Conservation (phyloP, 2,797 vertebrate genomes). For the Sandelia bainsii region DNA sequence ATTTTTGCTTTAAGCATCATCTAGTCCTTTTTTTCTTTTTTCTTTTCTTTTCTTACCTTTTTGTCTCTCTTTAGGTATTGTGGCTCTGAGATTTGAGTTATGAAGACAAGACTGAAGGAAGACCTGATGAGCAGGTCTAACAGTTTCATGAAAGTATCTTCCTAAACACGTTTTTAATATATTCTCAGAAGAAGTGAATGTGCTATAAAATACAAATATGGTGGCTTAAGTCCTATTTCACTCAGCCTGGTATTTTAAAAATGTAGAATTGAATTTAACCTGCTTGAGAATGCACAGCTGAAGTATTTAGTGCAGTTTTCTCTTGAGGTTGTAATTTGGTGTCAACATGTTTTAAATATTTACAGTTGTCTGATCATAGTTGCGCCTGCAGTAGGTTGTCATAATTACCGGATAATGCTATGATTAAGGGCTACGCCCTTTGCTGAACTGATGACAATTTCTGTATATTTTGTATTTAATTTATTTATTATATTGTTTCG, state of each 20-base stretch:
- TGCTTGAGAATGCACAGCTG: slow-evolving; percentile 52
- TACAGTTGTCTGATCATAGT: slow-evolving; percentile 26
- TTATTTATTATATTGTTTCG: slow-evolving; percentile 70
- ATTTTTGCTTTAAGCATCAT: slow-evolving; percentile 2
- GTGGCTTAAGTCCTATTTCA: slow-evolving; percentile 35
- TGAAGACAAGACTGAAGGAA: slow-evolving; percentile 42
- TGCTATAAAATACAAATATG: slow-evolving; percentile 42
- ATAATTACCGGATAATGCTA: slow-evolving; percentile 23
- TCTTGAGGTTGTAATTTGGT: slow-evolving; percentile 27
- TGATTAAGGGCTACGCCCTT: slow-evolving; percentile 2
- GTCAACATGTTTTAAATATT: slow-evolving; percentile 51
- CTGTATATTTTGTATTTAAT: slow-evolving; percentile 68
- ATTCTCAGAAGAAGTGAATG: slow-evolving; percentile 39
- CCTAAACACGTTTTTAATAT: neutral
- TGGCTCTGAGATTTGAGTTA: slow-evolving; percentile 15
- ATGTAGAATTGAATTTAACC: slow-evolving; percentile 43
- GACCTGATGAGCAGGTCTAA: neutral
- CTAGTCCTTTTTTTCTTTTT: neutral
- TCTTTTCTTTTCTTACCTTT: neutral
- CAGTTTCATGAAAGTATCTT: slow-evolving; percentile 9
- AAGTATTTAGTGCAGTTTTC: slow-evolving; percentile 51
- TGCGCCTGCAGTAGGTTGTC: slow-evolving; percentile 35
- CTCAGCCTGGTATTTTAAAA: slow-evolving; percentile 38
- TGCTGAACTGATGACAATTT: slow-evolving; percentile 6
- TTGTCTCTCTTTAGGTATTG: slow-evolving; percentile 1